Evolutionary conservation across 2,113 vertebrate genomes (phyloP), one percentile per base, ranked within the genome.

Genomic region (Nyctibius bracteatus): DNA sequence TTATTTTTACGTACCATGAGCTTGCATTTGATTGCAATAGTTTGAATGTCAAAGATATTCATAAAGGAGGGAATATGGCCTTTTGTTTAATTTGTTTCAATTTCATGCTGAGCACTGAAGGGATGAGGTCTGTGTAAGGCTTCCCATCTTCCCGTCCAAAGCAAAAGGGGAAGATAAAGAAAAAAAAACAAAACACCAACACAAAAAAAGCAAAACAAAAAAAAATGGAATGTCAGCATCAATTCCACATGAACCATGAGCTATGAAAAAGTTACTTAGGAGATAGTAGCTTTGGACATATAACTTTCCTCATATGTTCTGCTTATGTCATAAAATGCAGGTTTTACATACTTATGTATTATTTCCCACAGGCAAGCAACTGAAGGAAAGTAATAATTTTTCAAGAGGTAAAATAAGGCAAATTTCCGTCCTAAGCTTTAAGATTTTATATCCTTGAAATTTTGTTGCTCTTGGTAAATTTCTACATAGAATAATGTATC

Each of bases 321-420:
- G 6, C 4, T 54, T 37, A 12, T 14, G 6, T 58, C 2, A 0
- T n/a, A 74, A 89, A 89, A 84, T 44, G 7, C 7, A 57, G 5
- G 16, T 84, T 90, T 70, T 59, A 14, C 12, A 24, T 27, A 41
- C 4, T 84, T 3, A 2, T 37, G 8, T 19, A 18, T 41, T 70
- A 41, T 70, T 71, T 73, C 8, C 4, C 16, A 35, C 0, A 0
- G 3, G 11, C 37, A 41, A 47, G 11, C 41, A 54, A 49, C 4
- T 41, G 18, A 66, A 27, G 21, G 5, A 81, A 70, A 44, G 3
- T 5, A 71, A 80, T 41, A 82, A 22, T n/a, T 0, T 58, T 63
- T 13, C 59, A 82, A 63, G 25, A 37, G 4, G 17, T 12, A 72
- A 75, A 63, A 47, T 57, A 57, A 74, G 71, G 17, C 12, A 86